Conservation (phyloP, 2,797 vertebrate genomes). For the Lindbergichthys nudifrons region DNA sequence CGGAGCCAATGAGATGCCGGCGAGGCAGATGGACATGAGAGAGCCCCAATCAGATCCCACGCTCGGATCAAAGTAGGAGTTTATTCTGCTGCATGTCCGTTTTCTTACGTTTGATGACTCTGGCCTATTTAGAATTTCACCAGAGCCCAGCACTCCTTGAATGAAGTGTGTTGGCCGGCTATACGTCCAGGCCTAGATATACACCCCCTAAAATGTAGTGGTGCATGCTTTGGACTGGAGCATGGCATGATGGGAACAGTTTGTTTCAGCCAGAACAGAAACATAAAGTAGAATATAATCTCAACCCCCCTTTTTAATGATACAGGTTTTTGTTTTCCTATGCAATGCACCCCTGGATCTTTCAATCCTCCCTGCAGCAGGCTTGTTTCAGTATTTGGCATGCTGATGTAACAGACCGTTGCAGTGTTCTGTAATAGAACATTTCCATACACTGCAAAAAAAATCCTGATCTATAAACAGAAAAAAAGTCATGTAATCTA, state of each 20-base stretch:
- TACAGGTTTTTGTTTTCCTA: slow-evolving; percentile 64
- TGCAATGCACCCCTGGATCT: slow-evolving; percentile 61
- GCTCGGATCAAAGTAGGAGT: slow-evolving; percentile 90
- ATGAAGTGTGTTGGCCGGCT: slow-evolving; percentile 50
- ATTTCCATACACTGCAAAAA: slow-evolving; percentile 51
- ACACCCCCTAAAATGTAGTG: slow-evolving; percentile 60
- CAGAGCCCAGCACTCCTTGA: slow-evolving; percentile 65
- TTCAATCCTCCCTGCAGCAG: slow-evolving; percentile 57
- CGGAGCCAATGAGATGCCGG: slow-evolving; percentile 88
- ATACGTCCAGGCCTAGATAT: slow-evolving; percentile 35
- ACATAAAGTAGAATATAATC: slow-evolving; percentile 32
- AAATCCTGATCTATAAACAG: slow-evolving; percentile 2
- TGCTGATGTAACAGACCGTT: slow-evolving; percentile 63
- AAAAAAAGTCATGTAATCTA: background rate
- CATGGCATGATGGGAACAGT: slow-evolving; percentile 84
- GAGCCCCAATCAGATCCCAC: slow-evolving; percentile 90
- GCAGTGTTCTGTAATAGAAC: slow-evolving; percentile 40
- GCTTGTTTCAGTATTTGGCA: slow-evolving; percentile 72
- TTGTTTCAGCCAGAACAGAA: slow-evolving; percentile 31
- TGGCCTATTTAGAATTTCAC: slow-evolving; percentile 60
- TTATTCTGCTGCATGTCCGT: slow-evolving; percentile 87
- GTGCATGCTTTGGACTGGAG: slow-evolving; percentile 85
- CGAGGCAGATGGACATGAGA: slow-evolving; percentile 89
- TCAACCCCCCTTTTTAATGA: slow-evolving; percentile 32
- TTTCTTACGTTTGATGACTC: slow-evolving; percentile 77